Base-by-base conservation (phyloP, 2,888 invertebrate genomes). In the Eueremaeus valkanovi region DNA sequence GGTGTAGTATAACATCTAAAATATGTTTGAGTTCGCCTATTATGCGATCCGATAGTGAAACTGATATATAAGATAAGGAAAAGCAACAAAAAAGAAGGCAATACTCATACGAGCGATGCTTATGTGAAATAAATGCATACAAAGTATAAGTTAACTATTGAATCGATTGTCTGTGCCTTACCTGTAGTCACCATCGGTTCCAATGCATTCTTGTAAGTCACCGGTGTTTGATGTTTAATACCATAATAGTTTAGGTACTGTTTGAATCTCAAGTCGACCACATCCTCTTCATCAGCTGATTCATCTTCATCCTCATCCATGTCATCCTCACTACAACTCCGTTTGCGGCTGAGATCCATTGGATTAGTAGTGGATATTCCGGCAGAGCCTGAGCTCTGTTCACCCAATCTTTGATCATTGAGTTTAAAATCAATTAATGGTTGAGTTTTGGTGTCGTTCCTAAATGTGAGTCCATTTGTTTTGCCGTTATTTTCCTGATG, bases 271-370 rank as follows among this genome's bases (percentile, higher is more conserved):
- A 58, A 18, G 29, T 58, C 58, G 27, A 58, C 31, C 8, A 58
- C 58, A 21, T 21, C 55, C 3, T 58, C 58, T 0, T 58, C 58
- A 29, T 81, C 79, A 51, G 79, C 81, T 31, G 79, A 79, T 13
- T 81, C 81, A 58, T 78, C 79, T n/a, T n/a, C n/a, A n/a, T n/a
- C n/a, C 36, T 79, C 79, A 55, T 81, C 80, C 68, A 80, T 80
- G 51, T 78, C 75, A 51, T 79, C 78, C 75, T 76, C 73, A 70
- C 49, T 49, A 40, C 3, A 13, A 45, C 49, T 40, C 29, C 24
- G 6, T 40, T 72, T 72, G 9, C 40, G 42, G 42, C 49, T 72
- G 29, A 58, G 58, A 58, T 58, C 58, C 58, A 58, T 58, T 6
- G 58, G 58, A 58, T 58, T 58, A 29, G 58, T 58, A n/a, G n/a